Base-by-base conservation (phyloP, 1,140 invertebrate genomes). In the Cydia splendana region DNA sequence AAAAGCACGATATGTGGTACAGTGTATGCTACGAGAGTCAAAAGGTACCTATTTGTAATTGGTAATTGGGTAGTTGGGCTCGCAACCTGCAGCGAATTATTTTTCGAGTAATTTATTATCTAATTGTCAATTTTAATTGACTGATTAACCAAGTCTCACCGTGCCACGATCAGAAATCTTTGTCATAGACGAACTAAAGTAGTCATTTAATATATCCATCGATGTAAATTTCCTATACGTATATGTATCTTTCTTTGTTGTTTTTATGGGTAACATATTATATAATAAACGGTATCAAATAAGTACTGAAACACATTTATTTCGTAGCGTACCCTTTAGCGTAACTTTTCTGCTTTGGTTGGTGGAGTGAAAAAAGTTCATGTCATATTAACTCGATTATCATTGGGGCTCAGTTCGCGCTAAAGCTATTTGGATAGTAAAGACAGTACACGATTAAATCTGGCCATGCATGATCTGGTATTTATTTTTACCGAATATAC, bases 91-190 rank as follows among this genome's bases (percentile, higher is more conserved):
- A 75, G 65, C 34, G 42, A 79, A 65, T 80, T 82, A 82, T 82
- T 80, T 80, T 82, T 82, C 24, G 79, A 82, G 48, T 79, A 57
- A 75, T 82, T 79, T 82, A 82, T 76, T 76, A 75, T 77, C 42
- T 77, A 73, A 57, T 76, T 76, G 81, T 82, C 81, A 80, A 80
- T 82, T 80, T 75, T 74, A 12, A 75, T 80, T 80, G 79, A 80
- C 78, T 79, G 67, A 71, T 62, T 62, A 71, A 45, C 34, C 57
- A 62, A 38, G 45, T 79, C 80, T 82, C 81, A 75, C 69, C 65
- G 81, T 82, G 81, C 81, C 81, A 82, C 62, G 42, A 75, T 51
- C 30, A 38, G 34, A 71, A n/a, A 38, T 71, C 67, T 71, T 38
- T 18, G 67, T n/a, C 67, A 71, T 71, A 71, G 1, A 45, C 18